A percentile compares a stretch with the other conserved stretches of the same genome.
These are phyloP conservation scores for Prunella fulvescens DNA, from an alignment of 2,113 vertebrate species.

Conservation along the genomic window DNA sequence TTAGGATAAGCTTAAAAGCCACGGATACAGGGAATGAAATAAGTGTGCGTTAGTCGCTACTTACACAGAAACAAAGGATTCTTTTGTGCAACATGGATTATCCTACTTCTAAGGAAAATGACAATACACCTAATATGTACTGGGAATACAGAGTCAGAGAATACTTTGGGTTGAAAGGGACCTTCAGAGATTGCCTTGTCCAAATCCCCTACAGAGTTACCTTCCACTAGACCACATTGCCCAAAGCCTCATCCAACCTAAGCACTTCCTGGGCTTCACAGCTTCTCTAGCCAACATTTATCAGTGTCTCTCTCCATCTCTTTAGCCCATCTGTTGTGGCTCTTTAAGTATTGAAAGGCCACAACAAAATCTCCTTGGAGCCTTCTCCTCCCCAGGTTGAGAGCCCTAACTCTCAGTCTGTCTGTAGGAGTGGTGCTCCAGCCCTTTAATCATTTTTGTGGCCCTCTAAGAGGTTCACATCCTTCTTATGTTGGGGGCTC, in stretches of 20 bases:
- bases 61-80: background rate
- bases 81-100: background rate
- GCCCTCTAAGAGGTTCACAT: background rate
- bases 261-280: background rate
- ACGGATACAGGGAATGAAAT: background rate
- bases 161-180: background rate
- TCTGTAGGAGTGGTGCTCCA: background rate
- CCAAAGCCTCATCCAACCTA: background rate
- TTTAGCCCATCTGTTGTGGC: background rate
- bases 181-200: background rate
- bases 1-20: background rate
- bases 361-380: background rate
- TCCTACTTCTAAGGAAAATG: background rate
- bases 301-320: background rate
- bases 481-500: background rate
- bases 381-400: background rate
- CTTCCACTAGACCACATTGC: background rate
- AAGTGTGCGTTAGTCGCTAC: rapidly evolving
- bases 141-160: background rate
- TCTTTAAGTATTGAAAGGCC: background rate
- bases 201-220: background rate
- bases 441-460: background rate
- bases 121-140: background rate
- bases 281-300: background rate
- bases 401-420: background rate